Percentiles rank a stretch among this genome's conserved stretches.
phyloP scores from a whole-genome alignment of 1,140 invertebrate species.

The Drosophila kepulauana region DNA sequence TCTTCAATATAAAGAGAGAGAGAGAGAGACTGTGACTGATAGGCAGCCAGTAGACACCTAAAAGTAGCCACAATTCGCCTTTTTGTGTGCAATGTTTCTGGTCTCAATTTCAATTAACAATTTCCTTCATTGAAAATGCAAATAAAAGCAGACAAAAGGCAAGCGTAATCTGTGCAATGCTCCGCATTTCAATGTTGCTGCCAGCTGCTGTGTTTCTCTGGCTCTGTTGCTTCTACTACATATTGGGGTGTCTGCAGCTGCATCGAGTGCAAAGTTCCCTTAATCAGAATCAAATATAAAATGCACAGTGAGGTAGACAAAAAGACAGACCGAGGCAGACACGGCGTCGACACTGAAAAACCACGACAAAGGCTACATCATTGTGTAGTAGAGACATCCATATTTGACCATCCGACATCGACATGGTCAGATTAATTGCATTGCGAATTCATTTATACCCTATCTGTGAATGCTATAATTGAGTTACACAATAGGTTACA shows the following conservation, averaged over 20 bases:
- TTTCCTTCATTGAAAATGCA: slow-evolving; percentile 63
- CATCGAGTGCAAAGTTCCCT: slow-evolving; percentile 66
- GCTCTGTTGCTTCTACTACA: neutral
- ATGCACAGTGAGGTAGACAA: slow-evolving; percentile 19
- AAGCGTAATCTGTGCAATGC: slow-evolving; percentile 61
- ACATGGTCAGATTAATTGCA: slow-evolving; percentile 23
- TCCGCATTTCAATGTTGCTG: slow-evolving; percentile 39
- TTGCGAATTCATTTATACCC: slow-evolving; percentile 19
- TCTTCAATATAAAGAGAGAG: slow-evolving; percentile 10
- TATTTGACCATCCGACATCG: slow-evolving; percentile 35
- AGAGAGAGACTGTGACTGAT: neutral
- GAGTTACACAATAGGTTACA: neutral
- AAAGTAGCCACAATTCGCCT: slow-evolving; percentile 15
- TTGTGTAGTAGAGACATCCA: slow-evolving; percentile 19
- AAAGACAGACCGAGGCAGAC: slow-evolving; percentile 3
- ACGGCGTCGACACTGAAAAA: slow-evolving; percentile 30
- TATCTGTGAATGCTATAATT: neutral
- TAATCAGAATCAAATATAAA: slow-evolving; percentile 75
- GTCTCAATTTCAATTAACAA: slow-evolving; percentile 53
- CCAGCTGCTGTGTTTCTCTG: slow-evolving; percentile 5
- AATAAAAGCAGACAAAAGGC: slow-evolving; percentile 61
- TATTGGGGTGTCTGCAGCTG: slow-evolving; percentile 36
- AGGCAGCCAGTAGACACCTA: neutral
- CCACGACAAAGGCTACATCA: slow-evolving; percentile 27
- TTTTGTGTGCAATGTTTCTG: slow-evolving; percentile 18